Percentiles rank a stretch among this genome's conserved stretches.
Conservation (phyloP, 2,888 invertebrate species). For the Proisotoma minuta region DNA sequence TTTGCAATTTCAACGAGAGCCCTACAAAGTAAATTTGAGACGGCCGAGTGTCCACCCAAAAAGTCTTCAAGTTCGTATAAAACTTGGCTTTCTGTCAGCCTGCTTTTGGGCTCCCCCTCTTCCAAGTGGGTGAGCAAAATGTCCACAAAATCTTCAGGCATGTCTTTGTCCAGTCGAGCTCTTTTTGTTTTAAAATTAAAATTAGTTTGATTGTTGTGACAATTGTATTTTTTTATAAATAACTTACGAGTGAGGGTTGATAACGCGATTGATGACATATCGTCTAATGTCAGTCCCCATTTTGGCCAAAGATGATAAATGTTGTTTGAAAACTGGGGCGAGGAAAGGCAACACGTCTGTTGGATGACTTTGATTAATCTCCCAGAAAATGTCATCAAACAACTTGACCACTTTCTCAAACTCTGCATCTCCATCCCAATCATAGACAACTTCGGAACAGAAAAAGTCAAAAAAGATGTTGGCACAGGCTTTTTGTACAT, state of each 20-base stretch:
- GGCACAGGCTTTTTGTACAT: conserved; percentile 67
- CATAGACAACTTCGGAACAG: conserved; percentile 70
- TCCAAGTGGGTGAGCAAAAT: conserved; percentile 67
- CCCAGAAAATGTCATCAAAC: conserved; percentile 86
- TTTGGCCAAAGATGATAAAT: conserved; percentile 63
- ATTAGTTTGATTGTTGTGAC: too few species aligned
- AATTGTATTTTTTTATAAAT: neutral
- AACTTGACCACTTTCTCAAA: conserved; percentile 65
- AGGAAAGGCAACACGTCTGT: conserved; percentile 82
- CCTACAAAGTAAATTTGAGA: conserved; percentile 77
- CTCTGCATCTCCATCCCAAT: conserved; percentile 53
- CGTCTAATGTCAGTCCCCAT: conserved; percentile 68
- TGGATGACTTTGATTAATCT: conserved; percentile 83
- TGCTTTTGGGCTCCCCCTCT: conserved; percentile 54
- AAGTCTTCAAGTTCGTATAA: conserved; percentile 62
- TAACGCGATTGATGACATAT: conserved; percentile 68
- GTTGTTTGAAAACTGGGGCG: conserved; percentile 64
- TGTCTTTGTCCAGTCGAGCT: conserved; percentile 45
- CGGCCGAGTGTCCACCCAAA: conserved; percentile 80
- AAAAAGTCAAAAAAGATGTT: conserved; percentile 84
- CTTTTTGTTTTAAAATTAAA: too few species aligned
- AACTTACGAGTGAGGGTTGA: conserved; percentile 53
- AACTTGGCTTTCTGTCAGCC: conserved; percentile 47
- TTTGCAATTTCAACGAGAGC: conserved; percentile 64
- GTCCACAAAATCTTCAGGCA: conserved; percentile 72